Evolutionary conservation across 2,797 vertebrate species (phyloP), one percentile per base, ranked within the genome.

Genomic region (Hafferia zeledoni): DNA sequence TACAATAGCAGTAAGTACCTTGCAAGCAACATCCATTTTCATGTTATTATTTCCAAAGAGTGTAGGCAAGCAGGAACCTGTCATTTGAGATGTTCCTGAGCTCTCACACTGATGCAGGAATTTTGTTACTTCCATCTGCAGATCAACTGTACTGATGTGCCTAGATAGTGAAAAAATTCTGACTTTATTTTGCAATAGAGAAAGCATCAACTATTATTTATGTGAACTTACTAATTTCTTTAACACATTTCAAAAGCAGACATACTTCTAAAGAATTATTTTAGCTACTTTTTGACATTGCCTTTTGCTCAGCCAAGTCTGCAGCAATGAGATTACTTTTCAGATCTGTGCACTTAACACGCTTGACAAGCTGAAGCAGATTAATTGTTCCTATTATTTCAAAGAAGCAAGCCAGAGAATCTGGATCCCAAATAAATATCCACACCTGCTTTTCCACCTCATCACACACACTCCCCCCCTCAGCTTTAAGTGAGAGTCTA

Each of bases 121-220:
- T 71, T 99, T 99, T 4, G 99, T 99, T 87, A 99, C 99, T 96
- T 99, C 99, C 98, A 99, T 98, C 96, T 99, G 99, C 67, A 99
- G 98, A 97, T 99, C 99, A 47, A 99, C 99, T 2, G 99, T 99
- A 96, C 98, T 99, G 95, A 99, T 99, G 95, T 99, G 99, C 87
- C 99, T 99, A 33, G 61, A 87, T 0, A 85, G 27, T 53, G 28
- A 41, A 75, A 80, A 80, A 85, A 68, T 3, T 61, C 28, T 72
- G 11, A 56, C 24, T 87, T 95, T 39, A 57, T 31, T 85, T 89
- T 92, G 15, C 69, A 69, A 78, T 4, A 89, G 11, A 49, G 13
- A 28, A 84, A 59, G 14, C 4, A 5, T 46, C 18, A 43, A n/a
- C 49, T 91, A 55, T 28, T 65, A 44, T 49, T 67, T 52, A 19